Evolutionary conservation across 2,113 vertebrate species (phyloP).

Genomic region (Phalacrocorax pelagicus): DNA sequence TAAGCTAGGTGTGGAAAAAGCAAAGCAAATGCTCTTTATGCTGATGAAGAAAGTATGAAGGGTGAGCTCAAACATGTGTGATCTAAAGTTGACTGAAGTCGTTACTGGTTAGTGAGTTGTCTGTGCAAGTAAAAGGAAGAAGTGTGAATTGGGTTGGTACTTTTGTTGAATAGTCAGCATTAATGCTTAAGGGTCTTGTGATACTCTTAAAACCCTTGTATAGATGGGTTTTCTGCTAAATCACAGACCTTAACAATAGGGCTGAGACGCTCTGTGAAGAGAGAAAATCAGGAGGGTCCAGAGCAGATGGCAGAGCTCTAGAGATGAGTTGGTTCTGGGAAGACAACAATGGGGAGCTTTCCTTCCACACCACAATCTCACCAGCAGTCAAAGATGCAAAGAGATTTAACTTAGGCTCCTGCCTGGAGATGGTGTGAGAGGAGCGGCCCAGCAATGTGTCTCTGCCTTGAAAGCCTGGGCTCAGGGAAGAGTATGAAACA

Average conservation of each 20-base stretch:
- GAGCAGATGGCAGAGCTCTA: background rate
- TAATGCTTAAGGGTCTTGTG: background rate
- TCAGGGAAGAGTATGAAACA: background rate
- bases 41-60: background rate
- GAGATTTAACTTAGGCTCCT: background rate
- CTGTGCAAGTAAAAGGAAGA: background rate
- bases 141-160: background rate
- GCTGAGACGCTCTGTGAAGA: background rate
- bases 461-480: background rate
- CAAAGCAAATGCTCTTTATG: background rate
- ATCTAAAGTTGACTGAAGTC: background rate
- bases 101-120: background rate
- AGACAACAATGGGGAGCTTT: fast-evolving
- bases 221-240: background rate
- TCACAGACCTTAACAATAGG: background rate
- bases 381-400: background rate
- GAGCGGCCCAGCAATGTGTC: background rate
- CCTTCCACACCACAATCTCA: background rate
- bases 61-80: background rate
- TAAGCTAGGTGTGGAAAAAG: background rate
- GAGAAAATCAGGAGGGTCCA: background rate
- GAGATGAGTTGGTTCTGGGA: background rate
- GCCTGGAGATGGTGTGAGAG: background rate
- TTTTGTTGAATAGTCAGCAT: background rate
- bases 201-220: background rate